Base-by-base conservation (phyloP, 2,113 vertebrate species). In the Corapipo altera region DNA sequence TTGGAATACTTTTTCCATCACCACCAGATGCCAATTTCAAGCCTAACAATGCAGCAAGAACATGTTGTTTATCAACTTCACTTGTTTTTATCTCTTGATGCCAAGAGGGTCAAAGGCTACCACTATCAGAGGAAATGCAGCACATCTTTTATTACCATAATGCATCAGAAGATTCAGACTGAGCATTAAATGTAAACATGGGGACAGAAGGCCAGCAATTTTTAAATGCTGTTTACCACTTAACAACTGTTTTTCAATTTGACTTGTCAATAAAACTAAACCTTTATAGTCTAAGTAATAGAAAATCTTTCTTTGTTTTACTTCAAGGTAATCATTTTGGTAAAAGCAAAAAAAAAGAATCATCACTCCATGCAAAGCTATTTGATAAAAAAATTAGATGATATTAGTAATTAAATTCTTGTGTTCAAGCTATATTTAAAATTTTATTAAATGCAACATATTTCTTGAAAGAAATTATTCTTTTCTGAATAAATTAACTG, bases 141-240 rank as follows among this genome's bases (percentile, higher is more conserved):
- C 15, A 35, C 48, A 79, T 82, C 94, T 91, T 95, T 94, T 92
- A 90, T 91, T 85, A 62, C 79, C 61, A 69, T 74, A 95, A 91
- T 89, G 78, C 78, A 90, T 76, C 91, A 91, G 87, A 64, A 94
- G 95, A 96, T 67, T 88, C 89, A 93, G 89, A 15, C 44, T 85
- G 71, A 81, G 49, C 70, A 75, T 62, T 85, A 62, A 74, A 71
- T 39, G 65, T 80, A 96, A 93, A 71, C 59, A 49, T 0, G 12
- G 26, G 77, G 78, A 94, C 94, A 75, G 95, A 81, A 91, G 93
- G 91, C 41, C 90, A 96, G 71, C 4, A 41, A 46, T 91, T 91
- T 89, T 89, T 73, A 85, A 91, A 83, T 51, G 55, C 41, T 90
- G 88, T 67, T 83, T 85, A 90, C 85, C 55, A 80, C 64, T 97